Percentiles rank a stretch among this genome's conserved stretches.
Conservation (phyloP, 2,113 vertebrate genomes). For the Thamnaconus septentrionalis region DNA sequence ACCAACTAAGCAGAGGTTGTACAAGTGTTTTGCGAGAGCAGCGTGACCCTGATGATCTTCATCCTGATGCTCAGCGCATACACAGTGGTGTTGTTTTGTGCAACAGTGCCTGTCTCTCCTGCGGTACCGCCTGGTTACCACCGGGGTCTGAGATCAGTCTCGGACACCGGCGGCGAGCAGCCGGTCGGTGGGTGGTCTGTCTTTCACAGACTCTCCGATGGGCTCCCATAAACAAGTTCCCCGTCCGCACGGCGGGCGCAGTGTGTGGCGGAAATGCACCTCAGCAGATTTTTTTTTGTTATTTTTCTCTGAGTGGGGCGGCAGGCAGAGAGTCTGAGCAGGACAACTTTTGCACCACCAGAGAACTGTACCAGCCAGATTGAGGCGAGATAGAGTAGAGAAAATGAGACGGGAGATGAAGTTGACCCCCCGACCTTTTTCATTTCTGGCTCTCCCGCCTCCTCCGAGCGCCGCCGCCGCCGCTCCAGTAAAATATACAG, state of each 20-base stretch:
- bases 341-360: constrained; percentile 21
- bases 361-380: constrained; percentile 62
- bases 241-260: constrained; percentile 5
- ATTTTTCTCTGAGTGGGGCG: constrained; percentile 21
- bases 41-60: too few species aligned
- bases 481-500: constrained; percentile 70
- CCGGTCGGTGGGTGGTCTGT: too few species aligned
- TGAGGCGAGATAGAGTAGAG: constrained; percentile 71
- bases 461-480: constrained; percentile 39
- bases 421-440: constrained; percentile 70
- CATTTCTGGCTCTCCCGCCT: constrained; percentile 50
- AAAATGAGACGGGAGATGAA: constrained; percentile 73
- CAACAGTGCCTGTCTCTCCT: too few species aligned
- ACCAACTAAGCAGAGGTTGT: too few species aligned
- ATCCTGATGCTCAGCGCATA: too few species aligned
- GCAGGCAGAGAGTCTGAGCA: constrained; percentile 42
- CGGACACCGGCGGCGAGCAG: too few species aligned
- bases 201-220: not conserved
- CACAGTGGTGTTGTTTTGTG: too few species aligned
- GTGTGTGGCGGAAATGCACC: constrained; percentile 63
- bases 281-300: constrained; percentile 71
- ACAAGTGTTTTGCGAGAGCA: too few species aligned
- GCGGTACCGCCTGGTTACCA: too few species aligned
- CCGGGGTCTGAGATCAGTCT: too few species aligned
- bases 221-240: constrained; percentile 22